A percentile compares a stretch with the other conserved stretches of the same genome.
Evolutionary conservation across 2,888 invertebrate genomes (phyloP).

Genomic region (Eulithis prunata): DNA sequence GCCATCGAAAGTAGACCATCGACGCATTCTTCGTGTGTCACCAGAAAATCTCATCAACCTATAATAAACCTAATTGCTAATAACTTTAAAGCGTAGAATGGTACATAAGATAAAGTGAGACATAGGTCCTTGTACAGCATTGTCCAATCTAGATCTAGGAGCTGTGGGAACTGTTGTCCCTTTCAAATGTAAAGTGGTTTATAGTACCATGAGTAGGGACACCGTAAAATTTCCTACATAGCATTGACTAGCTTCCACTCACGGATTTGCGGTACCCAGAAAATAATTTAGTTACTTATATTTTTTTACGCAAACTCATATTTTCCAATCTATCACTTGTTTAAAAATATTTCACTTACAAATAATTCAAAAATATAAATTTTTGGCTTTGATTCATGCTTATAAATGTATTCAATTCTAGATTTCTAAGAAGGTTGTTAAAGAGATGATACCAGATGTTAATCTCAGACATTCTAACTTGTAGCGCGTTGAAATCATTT

Average conservation of each 20-base stretch:
- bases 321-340: too few relatives aligned
- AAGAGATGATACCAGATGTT: too few relatives aligned
- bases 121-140: constrained; percentile 40
- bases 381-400: too few relatives aligned
- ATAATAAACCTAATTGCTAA: constrained; percentile 33
- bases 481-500: neutral
- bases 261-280: too few relatives aligned
- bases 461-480: too few relatives aligned
- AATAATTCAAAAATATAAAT: too few relatives aligned
- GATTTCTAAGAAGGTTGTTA: too few relatives aligned
- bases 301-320: too few relatives aligned
- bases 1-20: constrained; percentile 70
- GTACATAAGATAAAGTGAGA: neutral
- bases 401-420: too few relatives aligned
- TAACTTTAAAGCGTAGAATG: constrained; percentile 34
- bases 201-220: constrained; percentile 43
- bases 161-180: constrained; percentile 77
- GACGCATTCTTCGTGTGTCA: constrained; percentile 63
- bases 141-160: constrained; percentile 58
- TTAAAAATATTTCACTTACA: too few relatives aligned
- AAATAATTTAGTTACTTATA: too few relatives aligned
- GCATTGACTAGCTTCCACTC: too few relatives aligned
- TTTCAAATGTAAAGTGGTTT: constrained; percentile 70
- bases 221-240: constrained; percentile 10
- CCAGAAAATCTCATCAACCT: constrained; percentile 37